A percentile compares a stretch with the other conserved stretches of the same genome.
Conservation (phyloP, 2,113 vertebrate genomes). For the Nerophis ophidion region DNA sequence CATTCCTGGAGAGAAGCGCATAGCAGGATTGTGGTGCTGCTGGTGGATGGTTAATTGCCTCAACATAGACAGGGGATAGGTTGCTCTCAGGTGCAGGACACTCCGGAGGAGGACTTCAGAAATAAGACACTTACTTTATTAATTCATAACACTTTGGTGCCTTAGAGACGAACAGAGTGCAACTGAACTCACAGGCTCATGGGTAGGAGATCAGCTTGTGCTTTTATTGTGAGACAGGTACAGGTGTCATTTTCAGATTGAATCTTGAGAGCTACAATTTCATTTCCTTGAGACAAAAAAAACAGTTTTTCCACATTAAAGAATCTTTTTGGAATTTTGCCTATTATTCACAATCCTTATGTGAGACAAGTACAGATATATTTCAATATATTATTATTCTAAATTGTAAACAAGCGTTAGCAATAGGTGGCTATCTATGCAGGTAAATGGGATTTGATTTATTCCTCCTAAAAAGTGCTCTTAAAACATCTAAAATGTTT, state of each 20-base stretch:
- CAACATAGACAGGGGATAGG: slow-evolving; percentile 32
- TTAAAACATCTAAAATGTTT: too few relatives aligned
- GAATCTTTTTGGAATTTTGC: too few relatives aligned
- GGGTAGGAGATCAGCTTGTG: slow-evolving; percentile 55
- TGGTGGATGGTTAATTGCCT: slow-evolving; percentile 20
- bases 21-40: slow-evolving; percentile 51
- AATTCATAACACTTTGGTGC: neutral
- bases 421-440: too few relatives aligned
- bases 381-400: too few relatives aligned
- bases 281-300: slow-evolving; percentile 39
- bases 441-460: too few relatives aligned
- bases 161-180: slow-evolving; percentile 1
- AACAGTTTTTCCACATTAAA: neutral
- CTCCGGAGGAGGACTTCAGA: slow-evolving; percentile 51
- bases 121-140: neutral
- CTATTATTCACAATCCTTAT: too few relatives aligned
- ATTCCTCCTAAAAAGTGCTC: too few relatives aligned
- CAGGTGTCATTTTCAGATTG: slow-evolving; percentile 30
- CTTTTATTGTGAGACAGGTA: slow-evolving; percentile 65
- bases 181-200: slow-evolving; percentile 56
- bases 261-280: slow-evolving; percentile 42
- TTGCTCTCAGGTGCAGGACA: slow-evolving; percentile 47
- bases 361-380: too few relatives aligned
- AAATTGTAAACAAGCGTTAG: too few relatives aligned
- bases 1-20: slow-evolving; percentile 50